These are phyloP conservation scores for Lymantria dispar DNA, from an alignment of 2,888 invertebrate genomes.

Conservation along the genomic window DNA sequence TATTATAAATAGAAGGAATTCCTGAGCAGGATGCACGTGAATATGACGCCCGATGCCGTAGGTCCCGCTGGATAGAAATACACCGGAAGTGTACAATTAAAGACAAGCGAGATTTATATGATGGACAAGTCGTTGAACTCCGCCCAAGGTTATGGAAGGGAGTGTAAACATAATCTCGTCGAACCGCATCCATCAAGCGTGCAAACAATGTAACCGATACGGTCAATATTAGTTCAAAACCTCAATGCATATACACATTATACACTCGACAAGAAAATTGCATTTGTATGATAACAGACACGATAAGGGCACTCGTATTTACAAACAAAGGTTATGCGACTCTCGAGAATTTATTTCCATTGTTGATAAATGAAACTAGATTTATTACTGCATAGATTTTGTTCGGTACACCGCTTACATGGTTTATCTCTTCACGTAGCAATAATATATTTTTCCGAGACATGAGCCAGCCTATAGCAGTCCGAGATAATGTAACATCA, in stretches of 20 bases:
- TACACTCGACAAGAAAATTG: conserved; percentile 34
- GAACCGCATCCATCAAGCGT: conserved; percentile 64
- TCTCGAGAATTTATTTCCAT: no score
- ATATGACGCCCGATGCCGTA: conserved; percentile 56
- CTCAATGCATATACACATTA: conserved; percentile 11
- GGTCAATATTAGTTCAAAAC: conserved; percentile 54
- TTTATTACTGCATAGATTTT: no score
- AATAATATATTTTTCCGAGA: no score
- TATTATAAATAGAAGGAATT: conserved; percentile 40
- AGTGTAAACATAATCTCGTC: conserved; percentile 54
- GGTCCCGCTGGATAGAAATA: conserved; percentile 63
- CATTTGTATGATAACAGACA: conserved; percentile 44
- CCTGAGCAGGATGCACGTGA: conserved; percentile 53
- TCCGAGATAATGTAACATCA: no score
- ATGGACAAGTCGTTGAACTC: conserved; percentile 66
- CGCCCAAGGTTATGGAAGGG: conserved; percentile 64
- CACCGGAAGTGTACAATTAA: conserved; percentile 68
- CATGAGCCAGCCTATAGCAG: no score
- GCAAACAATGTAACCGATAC: conserved; percentile 65
- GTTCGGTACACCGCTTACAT: no score
- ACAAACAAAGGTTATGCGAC: neutral
- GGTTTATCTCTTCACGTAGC: no score
- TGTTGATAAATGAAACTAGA: no score
- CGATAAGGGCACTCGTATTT: conserved; percentile 33
- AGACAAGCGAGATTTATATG: conserved; percentile 49